These are phyloP conservation scores for Agrochola lota DNA, from an alignment of 2,888 invertebrate species.

Conservation along the genomic window DNA sequence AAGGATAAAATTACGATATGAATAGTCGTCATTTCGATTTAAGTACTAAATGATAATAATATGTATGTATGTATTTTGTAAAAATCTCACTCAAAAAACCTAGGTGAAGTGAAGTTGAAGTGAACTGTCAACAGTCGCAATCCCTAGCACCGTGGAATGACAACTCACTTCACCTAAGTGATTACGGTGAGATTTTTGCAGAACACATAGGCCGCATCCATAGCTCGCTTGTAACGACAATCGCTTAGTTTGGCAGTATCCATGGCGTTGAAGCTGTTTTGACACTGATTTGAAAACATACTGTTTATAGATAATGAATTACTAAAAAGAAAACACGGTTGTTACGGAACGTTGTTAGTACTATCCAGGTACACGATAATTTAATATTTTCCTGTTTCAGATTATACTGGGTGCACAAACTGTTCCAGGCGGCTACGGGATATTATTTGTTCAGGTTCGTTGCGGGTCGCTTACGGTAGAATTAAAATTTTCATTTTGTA, in stretches of 20 bases:
- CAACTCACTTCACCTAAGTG: no score
- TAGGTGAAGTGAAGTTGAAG: no score
- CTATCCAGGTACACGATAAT: background rate
- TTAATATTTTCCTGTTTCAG: slow-evolving; percentile 81
- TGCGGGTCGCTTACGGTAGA: slow-evolving; percentile 83
- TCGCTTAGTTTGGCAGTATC: background rate
- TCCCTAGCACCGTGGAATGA: no score
- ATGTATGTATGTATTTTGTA: no score
- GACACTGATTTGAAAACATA: background rate
- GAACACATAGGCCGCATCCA: no score
- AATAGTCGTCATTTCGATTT: no score
- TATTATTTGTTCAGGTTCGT: slow-evolving; percentile 89
- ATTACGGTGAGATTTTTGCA: no score
- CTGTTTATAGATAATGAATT: background rate
- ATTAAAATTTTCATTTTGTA: slow-evolving; percentile 1
- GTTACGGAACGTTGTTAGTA: background rate
- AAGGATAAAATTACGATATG: no score
- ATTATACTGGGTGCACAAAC: slow-evolving; percentile 92
- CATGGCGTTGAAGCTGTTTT: no score
- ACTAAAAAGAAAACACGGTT: background rate
- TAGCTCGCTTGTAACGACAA: background rate
- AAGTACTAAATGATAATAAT: no score
- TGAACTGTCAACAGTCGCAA: no score
- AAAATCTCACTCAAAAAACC: no score
- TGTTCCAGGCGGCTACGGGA: slow-evolving; percentile 91